A percentile compares a stretch with the other conserved stretches of the same genome.
These are phyloP conservation scores for Silurus aristotelis DNA, from an alignment of 2,797 vertebrate genomes.

Conservation along the genomic window DNA sequence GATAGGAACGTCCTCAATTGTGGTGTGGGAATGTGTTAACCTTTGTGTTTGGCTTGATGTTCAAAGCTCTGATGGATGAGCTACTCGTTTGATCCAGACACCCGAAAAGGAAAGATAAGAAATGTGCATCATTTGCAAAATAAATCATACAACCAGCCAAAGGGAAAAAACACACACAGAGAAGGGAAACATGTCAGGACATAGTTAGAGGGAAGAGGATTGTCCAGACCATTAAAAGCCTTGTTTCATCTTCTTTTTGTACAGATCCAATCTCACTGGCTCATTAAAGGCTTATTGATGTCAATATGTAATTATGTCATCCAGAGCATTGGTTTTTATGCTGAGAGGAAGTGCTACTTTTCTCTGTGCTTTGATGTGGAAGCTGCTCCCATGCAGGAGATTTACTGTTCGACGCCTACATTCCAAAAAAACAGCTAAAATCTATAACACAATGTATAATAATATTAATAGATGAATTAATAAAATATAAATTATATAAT, in stretches of 20 bases:
- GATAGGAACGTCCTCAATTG: neutral
- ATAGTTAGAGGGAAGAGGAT: slow-evolving; percentile 17
- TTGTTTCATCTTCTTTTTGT: slow-evolving; percentile 53
- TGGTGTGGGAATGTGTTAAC: slow-evolving; percentile 29
- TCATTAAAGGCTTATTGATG: slow-evolving; percentile 57
- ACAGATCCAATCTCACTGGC: slow-evolving; percentile 51
- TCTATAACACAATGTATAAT: neutral
- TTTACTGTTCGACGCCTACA: neutral
- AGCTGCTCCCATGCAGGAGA: slow-evolving; percentile 21
- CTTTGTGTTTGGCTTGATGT: slow-evolving; percentile 15
- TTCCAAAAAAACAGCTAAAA: neutral
- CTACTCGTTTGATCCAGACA: slow-evolving; percentile 12
- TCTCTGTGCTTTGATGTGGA: slow-evolving; percentile 49
- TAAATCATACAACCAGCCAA: slow-evolving; percentile 18
- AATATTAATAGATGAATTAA: too few species aligned
- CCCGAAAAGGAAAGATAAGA: slow-evolving; percentile 20
- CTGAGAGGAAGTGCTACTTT: slow-evolving; percentile 46
- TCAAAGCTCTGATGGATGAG: slow-evolving; percentile 23
- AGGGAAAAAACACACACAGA: neutral
- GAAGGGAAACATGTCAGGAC: slow-evolving; percentile 25
- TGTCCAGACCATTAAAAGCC: slow-evolving; percentile 51
- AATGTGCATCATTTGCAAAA: slow-evolving; percentile 17
- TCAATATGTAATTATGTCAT: slow-evolving; percentile 56
- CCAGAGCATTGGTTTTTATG: slow-evolving; percentile 47
- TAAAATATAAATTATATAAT: too few species aligned